These are phyloP conservation scores for Matsumyia berberina DNA, from an alignment of 2,888 invertebrate species.

Conservation along the genomic window DNA sequence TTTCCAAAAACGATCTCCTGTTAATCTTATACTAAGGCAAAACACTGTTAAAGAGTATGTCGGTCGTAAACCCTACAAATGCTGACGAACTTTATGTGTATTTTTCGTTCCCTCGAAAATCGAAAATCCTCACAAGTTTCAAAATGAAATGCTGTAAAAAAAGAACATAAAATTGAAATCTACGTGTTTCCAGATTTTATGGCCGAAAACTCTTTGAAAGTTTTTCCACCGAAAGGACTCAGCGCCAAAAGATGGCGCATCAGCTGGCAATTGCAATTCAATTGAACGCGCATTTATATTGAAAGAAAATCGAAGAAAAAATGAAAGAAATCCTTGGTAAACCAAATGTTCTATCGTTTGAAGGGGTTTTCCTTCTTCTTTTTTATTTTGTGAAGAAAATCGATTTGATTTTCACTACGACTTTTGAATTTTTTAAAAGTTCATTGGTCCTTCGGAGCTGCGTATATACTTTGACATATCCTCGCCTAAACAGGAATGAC, in stretches of 20 bases:
- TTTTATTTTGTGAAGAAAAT: neutral
- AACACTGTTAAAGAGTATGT: neutral
- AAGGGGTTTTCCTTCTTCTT: neutral
- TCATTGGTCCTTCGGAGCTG: conserved; percentile 1
- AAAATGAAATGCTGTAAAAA: conserved; percentile 6
- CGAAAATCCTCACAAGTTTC: neutral
- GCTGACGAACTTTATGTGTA: conserved; percentile 1
- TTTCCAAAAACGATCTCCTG: neutral
- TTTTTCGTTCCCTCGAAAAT: neutral
- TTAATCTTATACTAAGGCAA: neutral
- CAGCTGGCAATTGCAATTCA: conserved; percentile 4
- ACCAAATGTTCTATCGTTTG: conserved; percentile 1
- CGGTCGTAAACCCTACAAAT: neutral
- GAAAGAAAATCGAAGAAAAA: neutral
- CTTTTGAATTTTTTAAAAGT: conserved; percentile 8
- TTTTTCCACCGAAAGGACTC: too few species aligned
- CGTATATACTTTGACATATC: too few species aligned
- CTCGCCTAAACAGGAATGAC: neutral
- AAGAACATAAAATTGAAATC: neutral
- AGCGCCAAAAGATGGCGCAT: too few species aligned
- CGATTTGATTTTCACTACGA: conserved; percentile 4
- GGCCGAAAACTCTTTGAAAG: too few species aligned
- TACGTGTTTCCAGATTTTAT: conserved; percentile 1
- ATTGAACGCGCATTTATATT: neutral
- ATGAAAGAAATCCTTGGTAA: neutral